phyloP scores from a whole-genome alignment of 2,797 vertebrate genomes.

The Coracias cyanogaster region DNA sequence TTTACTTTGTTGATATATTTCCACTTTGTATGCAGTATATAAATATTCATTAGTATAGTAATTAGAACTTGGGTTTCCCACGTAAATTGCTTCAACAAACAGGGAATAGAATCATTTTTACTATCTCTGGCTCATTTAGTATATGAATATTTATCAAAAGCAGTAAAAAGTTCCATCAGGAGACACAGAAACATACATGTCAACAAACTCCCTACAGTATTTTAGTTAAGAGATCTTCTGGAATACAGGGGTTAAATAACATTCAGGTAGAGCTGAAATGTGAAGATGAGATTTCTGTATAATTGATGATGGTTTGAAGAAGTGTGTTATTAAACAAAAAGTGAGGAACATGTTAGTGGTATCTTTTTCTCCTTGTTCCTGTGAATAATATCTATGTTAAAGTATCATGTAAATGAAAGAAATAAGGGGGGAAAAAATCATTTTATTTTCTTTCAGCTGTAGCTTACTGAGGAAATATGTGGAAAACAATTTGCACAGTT shows the following conservation, averaged over 20 bases:
- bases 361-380: background rate
- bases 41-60: slow-evolving; percentile 1
- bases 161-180: background rate
- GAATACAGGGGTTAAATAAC: background rate
- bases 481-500: background rate
- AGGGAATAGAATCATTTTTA: background rate
- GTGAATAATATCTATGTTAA: background rate
- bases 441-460: background rate
- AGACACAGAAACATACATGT: background rate
- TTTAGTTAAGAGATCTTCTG: background rate
- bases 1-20: background rate
- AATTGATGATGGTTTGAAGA: background rate
- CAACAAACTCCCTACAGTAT: background rate
- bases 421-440: rapidly evolving
- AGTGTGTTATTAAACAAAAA: background rate
- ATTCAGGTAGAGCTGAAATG: background rate
- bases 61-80: background rate
- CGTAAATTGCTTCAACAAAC: slow-evolving; percentile 9
- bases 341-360: rapidly evolving
- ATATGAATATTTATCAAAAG: slow-evolving; percentile 38
- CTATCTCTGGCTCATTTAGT: background rate
- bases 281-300: background rate
- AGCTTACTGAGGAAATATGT: background rate
- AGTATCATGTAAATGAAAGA: background rate
- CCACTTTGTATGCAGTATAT: background rate